phyloP scores from a whole-genome alignment of 2,113 vertebrate genomes.

The Cyprinodon brontotheroides region DNA sequence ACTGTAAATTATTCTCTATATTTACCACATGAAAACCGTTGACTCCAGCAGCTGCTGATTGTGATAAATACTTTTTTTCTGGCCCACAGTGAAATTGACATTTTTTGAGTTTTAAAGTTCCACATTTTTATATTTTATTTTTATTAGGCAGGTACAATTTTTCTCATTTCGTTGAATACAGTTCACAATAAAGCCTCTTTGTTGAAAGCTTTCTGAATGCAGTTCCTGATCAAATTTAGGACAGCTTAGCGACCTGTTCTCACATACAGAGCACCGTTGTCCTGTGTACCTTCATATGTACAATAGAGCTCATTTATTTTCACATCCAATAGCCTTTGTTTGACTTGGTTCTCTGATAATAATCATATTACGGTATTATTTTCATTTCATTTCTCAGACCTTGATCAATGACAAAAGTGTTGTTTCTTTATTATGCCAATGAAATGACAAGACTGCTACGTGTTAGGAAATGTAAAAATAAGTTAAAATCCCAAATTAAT shows the following conservation, averaged over 20 bases:
- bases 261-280: slow-evolving; percentile 1
- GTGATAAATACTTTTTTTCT: background rate
- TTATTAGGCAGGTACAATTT: too few relatives aligned
- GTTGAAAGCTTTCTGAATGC: background rate
- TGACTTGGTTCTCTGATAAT: slow-evolving; percentile 44
- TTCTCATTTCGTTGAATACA: too few relatives aligned
- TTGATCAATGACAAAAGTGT: slow-evolving; percentile 14
- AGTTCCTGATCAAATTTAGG: background rate
- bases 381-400: slow-evolving; percentile 20
- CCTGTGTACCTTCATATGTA: slow-evolving; percentile 28
- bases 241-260: slow-evolving; percentile 11
- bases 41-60: background rate
- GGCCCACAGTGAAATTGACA: too few relatives aligned
- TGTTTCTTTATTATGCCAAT: background rate
- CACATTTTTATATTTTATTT: too few relatives aligned
- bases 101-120: too few relatives aligned
- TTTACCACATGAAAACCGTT: background rate
- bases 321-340: slow-evolving; percentile 41
- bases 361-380: too few relatives aligned
- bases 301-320: slow-evolving; percentile 36
- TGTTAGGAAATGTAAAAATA: too few relatives aligned
- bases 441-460: background rate
- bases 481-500: too few relatives aligned
- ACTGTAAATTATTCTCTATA: background rate
- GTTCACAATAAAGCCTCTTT: too few relatives aligned